Evolutionary conservation across 2,113 vertebrate species (phyloP).

Genomic region (Cariama cristata): DNA sequence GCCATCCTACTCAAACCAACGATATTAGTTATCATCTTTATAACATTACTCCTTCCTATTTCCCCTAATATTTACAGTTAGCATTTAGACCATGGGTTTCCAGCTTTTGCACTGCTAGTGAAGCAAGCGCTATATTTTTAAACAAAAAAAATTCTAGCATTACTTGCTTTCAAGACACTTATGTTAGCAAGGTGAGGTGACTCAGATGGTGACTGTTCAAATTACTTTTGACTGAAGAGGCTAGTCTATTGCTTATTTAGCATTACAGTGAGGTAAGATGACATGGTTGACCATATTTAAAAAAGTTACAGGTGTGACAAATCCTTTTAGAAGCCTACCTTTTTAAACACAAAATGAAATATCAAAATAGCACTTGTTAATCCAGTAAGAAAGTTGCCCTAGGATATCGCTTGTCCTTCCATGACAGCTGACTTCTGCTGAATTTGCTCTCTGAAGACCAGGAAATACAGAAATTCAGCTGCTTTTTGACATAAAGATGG

Average conservation of each 20-base stretch:
- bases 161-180: neutral
- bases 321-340: neutral
- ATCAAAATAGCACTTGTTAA: neutral
- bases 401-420: neutral
- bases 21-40: neutral
- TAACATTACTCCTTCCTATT: neutral
- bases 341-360: neutral
- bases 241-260: neutral
- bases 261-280: neutral
- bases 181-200: neutral
- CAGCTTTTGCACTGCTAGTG: neutral
- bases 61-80: neutral
- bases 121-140: neutral
- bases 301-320: neutral
- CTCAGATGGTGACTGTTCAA: neutral
- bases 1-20: conserved; percentile 51
- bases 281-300: fast-evolving
- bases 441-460: neutral
- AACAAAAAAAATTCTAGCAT: fast-evolving
- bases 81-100: neutral
- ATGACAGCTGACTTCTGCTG: neutral
- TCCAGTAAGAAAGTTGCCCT: neutral
- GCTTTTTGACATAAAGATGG: neutral
- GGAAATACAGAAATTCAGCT: neutral
- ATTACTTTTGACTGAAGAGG: neutral